Percentiles rank a stretch among this genome's conserved stretches.
Evolutionary conservation across 2,888 invertebrate genomes (phyloP).

Genomic region (Agriotes lineatus): DNA sequence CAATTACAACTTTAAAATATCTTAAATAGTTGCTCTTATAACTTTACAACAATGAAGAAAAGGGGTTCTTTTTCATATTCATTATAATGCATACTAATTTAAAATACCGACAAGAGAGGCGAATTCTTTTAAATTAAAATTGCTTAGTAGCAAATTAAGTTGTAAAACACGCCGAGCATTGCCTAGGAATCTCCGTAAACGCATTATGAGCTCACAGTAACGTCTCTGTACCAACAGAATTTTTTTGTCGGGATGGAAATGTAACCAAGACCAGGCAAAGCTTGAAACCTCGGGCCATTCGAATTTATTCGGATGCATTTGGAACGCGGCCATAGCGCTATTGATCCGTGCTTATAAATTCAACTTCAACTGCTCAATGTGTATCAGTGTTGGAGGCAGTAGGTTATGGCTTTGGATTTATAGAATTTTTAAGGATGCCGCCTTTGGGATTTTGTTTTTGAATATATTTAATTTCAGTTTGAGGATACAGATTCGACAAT

Average conservation of each 20-base stretch:
- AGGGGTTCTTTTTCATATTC: no score
- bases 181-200: background rate
- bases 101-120: no score
- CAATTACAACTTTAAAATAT: background rate
- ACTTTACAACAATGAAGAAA: no score
- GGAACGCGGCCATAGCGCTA: slow-evolving; percentile 24
- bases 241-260: background rate
- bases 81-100: no score
- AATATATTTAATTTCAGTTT: no score
- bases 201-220: background rate
- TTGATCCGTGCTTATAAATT: slow-evolving; percentile 35
- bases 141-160: no score
- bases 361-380: slow-evolving; percentile 23
- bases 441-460: background rate
- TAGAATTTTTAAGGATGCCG: slow-evolving; percentile 2
- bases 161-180: no score
- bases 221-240: background rate
- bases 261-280: background rate
- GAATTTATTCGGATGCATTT: slow-evolving; percentile 16
- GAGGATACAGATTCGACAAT: no score
- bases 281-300: background rate
- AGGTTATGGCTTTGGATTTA: slow-evolving; percentile 4
- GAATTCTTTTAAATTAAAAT: no score
- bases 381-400: slow-evolving; percentile 11
- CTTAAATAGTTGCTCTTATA: background rate